Base-by-base conservation (phyloP, 2,113 vertebrate species). In the Ardeotis arabs region DNA sequence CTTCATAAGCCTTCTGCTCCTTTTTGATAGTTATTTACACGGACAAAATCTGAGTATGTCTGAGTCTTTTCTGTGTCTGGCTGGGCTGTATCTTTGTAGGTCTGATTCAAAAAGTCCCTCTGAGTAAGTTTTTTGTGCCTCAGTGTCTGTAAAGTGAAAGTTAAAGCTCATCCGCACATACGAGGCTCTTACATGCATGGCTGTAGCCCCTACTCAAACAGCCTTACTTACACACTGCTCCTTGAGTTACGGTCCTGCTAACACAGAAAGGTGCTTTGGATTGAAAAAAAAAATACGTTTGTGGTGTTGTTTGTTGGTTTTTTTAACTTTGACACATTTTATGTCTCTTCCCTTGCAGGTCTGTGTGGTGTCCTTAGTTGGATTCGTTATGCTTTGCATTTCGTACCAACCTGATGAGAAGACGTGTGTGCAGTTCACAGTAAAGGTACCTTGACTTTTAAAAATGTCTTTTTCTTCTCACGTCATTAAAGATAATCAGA, bases 391-490 rank as follows among this genome's bases (percentile, higher is more conserved):
- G 96, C 99, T 99, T 69, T 99, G 98, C 53, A 89, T 99, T 96
- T 99, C 98, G 0, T 99, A 99, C 95, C 97, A 97, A 45, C 98
- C 99, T 1, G 99, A 99, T 10, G 99, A 99, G 97, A 99, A 97
- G 95, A 98, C 98, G 0, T 98, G 98, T 44, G 64, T 97, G 62
- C 99, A 99, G 68, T 99, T 99, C 96, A 97, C 98, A 56, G 97
- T 97, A 92, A 99, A 99, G 98, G 99, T 99, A 97, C 97, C 96
- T 90, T 31, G 49, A 50, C 29, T 55, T 95, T 87, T 25, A 4
- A 7, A 14, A 18, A 49, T 62, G 25, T 60, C 24, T 59, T 44
- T 64, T 44, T 3, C 21, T 27, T 76, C 25, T 67, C 37, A 18
- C 50, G 31, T 55, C 2, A 4, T 88, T 81, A 87, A 84, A 64